Evolutionary conservation across 2,888 invertebrate species (phyloP), one percentile per base, ranked within the genome.

Genomic region (Mechanitis mazaeus): DNA sequence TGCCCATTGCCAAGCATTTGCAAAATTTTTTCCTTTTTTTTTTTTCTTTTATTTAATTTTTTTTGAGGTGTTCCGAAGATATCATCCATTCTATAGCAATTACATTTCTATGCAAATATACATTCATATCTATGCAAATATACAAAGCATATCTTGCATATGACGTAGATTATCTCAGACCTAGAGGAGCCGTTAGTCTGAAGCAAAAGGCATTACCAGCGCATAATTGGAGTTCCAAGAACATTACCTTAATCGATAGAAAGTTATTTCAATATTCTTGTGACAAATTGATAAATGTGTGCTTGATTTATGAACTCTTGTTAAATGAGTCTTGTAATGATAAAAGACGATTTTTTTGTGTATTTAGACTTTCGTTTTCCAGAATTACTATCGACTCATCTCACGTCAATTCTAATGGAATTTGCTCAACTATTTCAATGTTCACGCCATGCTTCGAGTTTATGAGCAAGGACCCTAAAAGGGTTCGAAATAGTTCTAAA

Each of bases 141-240:
- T 47, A 6, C 6, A n/a, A 28, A 50, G 28, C 6, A 7, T 9
- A 2, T 42, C 42, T 42, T 9, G 42, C 42, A 9, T 42, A 42
- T 42, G 35, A 35, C 35, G 11, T 47, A 47, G 45, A 20, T 50
- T 64, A 64, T 64, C 64, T 63, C 56, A 63, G 60, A 47, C 60
- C 20, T 31, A 53, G 60, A 68, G 65, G 67, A 68, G 68, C 63
- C 64, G 66, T 63, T 64, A 65, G 64, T 56, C 55, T 60, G 65
- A 67, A 63, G 64, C 66, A 59, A 61, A 63, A 63, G 63, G 63
- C 59, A 57, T 59, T 63, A 55, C 58, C 60, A 60, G 61, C 64
- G 60, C 38, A 62, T 64, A 62, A 66, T 58, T 64, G 64, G 60
- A 58, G 59, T 59, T 56, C 56, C 47, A 33, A 46, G 54, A 54